phyloP scores from a whole-genome alignment of 2,797 vertebrate species.

The Nasua narica region DNA sequence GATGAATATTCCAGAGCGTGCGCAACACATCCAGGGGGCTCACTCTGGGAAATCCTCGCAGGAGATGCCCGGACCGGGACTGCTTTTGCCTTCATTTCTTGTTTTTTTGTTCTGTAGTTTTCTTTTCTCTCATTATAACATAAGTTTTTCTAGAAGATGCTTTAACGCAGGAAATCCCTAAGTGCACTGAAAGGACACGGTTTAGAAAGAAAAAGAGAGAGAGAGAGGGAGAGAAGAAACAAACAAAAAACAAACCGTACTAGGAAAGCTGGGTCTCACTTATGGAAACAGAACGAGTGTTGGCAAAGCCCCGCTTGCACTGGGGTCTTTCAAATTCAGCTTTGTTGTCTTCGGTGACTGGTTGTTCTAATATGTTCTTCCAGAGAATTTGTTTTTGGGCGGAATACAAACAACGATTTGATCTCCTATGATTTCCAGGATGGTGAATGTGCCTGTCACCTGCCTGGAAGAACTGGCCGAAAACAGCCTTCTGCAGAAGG shows the following conservation, averaged over 20 bases:
- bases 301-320: neutral
- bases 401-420: neutral
- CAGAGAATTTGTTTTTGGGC: neutral
- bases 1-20: neutral
- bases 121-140: neutral
- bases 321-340: neutral
- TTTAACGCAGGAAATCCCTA: neutral
- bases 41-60: neutral
- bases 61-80: neutral
- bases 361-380: neutral
- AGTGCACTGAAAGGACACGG: neutral
- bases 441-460: neutral
- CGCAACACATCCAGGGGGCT: neutral
- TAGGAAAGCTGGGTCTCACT: neutral
- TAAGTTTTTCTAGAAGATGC: conserved; percentile 11
- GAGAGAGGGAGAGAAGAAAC: neutral
- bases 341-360: neutral
- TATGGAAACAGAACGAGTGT: neutral
- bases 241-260: neutral
- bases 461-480: neutral
- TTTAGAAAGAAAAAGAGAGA: neutral
- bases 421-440: neutral
- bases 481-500: neutral
- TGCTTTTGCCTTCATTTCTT: neutral
- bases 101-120: neutral